Base-by-base conservation (phyloP, 2,113 vertebrate species). In the Scomber colias region DNA sequence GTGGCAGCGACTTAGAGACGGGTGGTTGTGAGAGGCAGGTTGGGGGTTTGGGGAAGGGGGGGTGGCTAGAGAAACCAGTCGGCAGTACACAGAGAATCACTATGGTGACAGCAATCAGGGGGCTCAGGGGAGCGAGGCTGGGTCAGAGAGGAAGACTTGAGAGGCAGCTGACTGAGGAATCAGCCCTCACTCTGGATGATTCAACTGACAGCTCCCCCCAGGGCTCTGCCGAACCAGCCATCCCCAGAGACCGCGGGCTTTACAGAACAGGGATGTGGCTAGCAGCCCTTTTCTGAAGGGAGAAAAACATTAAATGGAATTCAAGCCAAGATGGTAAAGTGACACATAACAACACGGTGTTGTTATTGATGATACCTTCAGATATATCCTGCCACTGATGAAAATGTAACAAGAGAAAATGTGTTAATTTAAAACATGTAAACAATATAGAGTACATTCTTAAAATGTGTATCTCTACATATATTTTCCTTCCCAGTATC, bases 41-140 rank as follows among this genome's bases (percentile, higher is more conserved):
- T 15, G 24, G 15, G 19, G 7, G 45, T 21, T 54, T 54, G 10
- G 16, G 51, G 7, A 7, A 15, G 30, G 19, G 21, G 59, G 61
- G 59, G 19, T 5, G 50, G 48, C 0, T 59, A 62, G 63, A 62
- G 70, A 30, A 71, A 86, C 55, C 73, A 86, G 69, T 60, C 87
- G 59, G 80, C 80, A 84, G 87, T 90, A 92, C 90, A 92, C 92
- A 93, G 87, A 91, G 93, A 92, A 92, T 95, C 95, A 95, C 94
- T 95, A 95, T 95, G 95, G 94, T 92, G 94, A 95, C 95, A 94
- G 94, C 90, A 94, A 91, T 95, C 91, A 92, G 91, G 84, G 83
- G 90, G 89, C 94, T 92, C 92, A 75, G 75, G 93, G 92, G 93
- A 94, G 71, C 35, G 81, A 81, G 87, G 81, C 83, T 84, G 80